A percentile compares a stretch with the other conserved stretches of the same genome.
Conservation (phyloP, 2,888 invertebrate genomes). For the Alcis repandata region DNA sequence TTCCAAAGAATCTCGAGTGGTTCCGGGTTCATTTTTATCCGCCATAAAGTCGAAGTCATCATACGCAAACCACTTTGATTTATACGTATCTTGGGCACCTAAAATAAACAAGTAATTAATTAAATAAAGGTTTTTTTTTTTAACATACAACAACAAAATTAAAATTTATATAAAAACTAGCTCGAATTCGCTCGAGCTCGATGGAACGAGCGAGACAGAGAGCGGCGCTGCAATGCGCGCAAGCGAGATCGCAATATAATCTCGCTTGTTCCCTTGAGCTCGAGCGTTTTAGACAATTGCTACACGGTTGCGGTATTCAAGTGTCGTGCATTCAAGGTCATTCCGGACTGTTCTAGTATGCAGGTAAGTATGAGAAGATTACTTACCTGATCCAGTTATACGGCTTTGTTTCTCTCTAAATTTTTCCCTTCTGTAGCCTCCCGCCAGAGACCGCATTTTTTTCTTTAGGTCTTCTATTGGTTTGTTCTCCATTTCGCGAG, state of each 20-base stretch:
- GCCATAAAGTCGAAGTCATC: slow-evolving; percentile 48
- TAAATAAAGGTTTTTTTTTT: slow-evolving; percentile 10
- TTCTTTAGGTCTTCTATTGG: slow-evolving; percentile 42
- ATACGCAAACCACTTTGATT: slow-evolving; percentile 44
- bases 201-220: slow-evolving; percentile 17
- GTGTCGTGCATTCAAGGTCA: slow-evolving; percentile 22
- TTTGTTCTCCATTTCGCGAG: slow-evolving; percentile 36
- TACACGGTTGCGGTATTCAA: slow-evolving; percentile 21
- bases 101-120: slow-evolving; percentile 32
- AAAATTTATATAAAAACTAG: slow-evolving; percentile 17
- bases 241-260: slow-evolving; percentile 19
- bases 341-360: slow-evolving; percentile 26
- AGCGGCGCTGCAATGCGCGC: slow-evolving; percentile 17
- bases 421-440: slow-evolving; percentile 49
- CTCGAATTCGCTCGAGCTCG: slow-evolving; percentile 18
- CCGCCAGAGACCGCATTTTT: slow-evolving; percentile 48
- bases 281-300: slow-evolving; percentile 15
- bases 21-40: slow-evolving; percentile 48
- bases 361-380: slow-evolving; percentile 28
- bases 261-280: slow-evolving; percentile 19
- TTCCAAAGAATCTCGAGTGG: slow-evolving; percentile 44
- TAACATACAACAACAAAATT: slow-evolving; percentile 9
- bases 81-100: slow-evolving; percentile 37
- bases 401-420: slow-evolving; percentile 47
- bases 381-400: slow-evolving; percentile 47